phyloP scores from a whole-genome alignment of 2,797 vertebrate genomes.

The Etheostoma perlongum region DNA sequence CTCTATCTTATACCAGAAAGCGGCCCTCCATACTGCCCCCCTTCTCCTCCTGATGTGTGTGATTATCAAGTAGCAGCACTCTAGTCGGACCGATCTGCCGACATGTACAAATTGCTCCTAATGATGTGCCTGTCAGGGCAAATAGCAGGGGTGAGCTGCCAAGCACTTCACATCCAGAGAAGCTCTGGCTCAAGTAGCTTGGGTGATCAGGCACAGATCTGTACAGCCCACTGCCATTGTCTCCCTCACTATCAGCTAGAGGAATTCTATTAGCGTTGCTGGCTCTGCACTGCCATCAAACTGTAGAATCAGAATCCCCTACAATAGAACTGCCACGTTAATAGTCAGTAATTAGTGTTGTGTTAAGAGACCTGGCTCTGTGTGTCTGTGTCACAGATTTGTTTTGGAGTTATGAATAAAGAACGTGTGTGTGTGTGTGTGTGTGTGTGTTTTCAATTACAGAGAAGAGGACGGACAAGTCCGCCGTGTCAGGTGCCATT shows the following conservation, averaged over 20 bases:
- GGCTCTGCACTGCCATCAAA: slow-evolving; percentile 41
- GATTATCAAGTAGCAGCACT: slow-evolving; percentile 80
- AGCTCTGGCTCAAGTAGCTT: slow-evolving; percentile 61
- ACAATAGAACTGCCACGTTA: slow-evolving; percentile 63
- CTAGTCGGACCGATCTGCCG: slow-evolving; percentile 62
- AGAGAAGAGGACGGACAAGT: slow-evolving; percentile 99
- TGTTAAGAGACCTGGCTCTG: slow-evolving; percentile 49
- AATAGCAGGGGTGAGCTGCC: slow-evolving; percentile 70
- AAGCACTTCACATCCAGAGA: slow-evolving; percentile 64
- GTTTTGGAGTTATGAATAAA: slow-evolving; percentile 55
- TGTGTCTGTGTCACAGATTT: slow-evolving; percentile 26
- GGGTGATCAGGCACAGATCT: slow-evolving; percentile 47
- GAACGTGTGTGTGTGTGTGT: neutral
- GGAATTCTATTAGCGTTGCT: slow-evolving; percentile 59
- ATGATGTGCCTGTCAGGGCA: slow-evolving; percentile 82
- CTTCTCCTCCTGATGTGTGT: slow-evolving; percentile 61
- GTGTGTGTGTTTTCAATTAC: slow-evolving; percentile 53
- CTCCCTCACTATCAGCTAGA: slow-evolving; percentile 63
- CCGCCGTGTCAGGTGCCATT: slow-evolving; percentile 97
- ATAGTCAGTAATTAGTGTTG: slow-evolving; percentile 66
- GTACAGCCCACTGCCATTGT: slow-evolving; percentile 59
- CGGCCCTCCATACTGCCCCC: neutral
- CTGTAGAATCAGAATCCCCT: slow-evolving; percentile 43
- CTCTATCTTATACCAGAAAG: slow-evolving; percentile 16
- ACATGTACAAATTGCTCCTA: slow-evolving; percentile 83